Evolutionary conservation across 2,797 vertebrate species (phyloP).

Genomic region (Neostethus bicornis): DNA sequence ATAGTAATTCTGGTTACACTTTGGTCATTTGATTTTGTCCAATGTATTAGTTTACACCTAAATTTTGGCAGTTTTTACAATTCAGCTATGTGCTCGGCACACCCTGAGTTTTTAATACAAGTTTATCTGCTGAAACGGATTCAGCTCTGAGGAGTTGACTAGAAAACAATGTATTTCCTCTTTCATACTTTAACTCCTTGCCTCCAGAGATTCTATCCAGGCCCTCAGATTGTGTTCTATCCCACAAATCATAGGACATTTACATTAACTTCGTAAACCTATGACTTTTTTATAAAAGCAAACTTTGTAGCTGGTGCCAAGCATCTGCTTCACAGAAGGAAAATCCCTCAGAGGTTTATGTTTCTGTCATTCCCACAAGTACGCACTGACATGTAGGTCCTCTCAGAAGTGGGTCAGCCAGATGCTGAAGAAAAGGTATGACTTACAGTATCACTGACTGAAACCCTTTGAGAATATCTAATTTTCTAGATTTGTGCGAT

Average conservation of each 20-base stretch:
- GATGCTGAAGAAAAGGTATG: slow-evolving; percentile 15
- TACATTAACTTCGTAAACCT: slow-evolving; percentile 7
- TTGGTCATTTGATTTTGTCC: slow-evolving; percentile 42
- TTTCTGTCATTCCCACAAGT: slow-evolving; percentile 26
- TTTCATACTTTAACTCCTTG: slow-evolving; percentile 3
- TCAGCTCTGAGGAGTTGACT: background rate
- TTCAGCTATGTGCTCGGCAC: slow-evolving; percentile 16
- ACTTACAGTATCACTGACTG: slow-evolving; percentile 9
- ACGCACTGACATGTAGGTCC: slow-evolving; percentile 27
- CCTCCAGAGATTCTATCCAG: background rate
- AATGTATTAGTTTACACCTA: slow-evolving; percentile 23
- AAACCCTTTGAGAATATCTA: background rate
- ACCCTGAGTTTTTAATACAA: slow-evolving; percentile 18
- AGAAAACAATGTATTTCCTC: slow-evolving; percentile 11
- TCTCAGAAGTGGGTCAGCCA: slow-evolving; percentile 43
- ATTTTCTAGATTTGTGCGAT: background rate
- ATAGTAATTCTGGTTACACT: slow-evolving; percentile 48
- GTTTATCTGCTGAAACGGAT: slow-evolving; percentile 1
- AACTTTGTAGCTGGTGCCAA: slow-evolving; percentile 3
- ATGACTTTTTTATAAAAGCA: slow-evolving; percentile 8
- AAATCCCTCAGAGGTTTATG: slow-evolving; percentile 36
- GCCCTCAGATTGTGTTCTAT: background rate
- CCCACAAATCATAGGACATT: slow-evolving; percentile 1
- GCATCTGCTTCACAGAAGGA: slow-evolving; percentile 42
- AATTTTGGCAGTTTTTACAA: slow-evolving; percentile 12